Evolutionary conservation across 2,113 vertebrate genomes (phyloP), one percentile per base, ranked within the genome.

Genomic region (Aegotheles bennettii): DNA sequence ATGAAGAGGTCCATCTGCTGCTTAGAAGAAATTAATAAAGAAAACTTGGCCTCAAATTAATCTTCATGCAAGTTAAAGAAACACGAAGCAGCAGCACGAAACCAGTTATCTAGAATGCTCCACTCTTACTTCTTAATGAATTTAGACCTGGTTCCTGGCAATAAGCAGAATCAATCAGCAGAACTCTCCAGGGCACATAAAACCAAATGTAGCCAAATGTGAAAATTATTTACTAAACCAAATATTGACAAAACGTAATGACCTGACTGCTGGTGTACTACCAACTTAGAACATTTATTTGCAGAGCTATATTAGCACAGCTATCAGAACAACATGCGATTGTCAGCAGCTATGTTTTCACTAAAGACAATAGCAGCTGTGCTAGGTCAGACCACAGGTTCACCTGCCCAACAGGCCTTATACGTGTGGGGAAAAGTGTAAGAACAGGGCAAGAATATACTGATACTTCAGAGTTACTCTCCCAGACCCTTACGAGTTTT

Each of bases 341-440:
- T 89, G 54, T 54, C 59, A 91, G 73, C 53, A 87, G 56, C 35
- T 65, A 2, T 7, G 16, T 13, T 53, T 26, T 8, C 43, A 36
- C 43, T 25, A 28, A 42, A 87, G 51, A 50, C 79, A 90, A 56
- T 0, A 80, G 53, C 33, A 71, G 53, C 57, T 60, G 24, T 59
- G 26, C 83, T 85, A 48, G 16, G 29, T 31, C 67, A 76, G 67
- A 45, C 0, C 8, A 84, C 40, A 87, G 47, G 31, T 38, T 85
- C 47, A 43, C 17, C 63, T 60, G 29, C 31, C 16, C 73, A 35
- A 38, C 1, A 23, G 17, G 11, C 21, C 36, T 88, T 36, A 38
- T 3, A n/a, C 9, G 5, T 0, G 0, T 2, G 45, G 9, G 10
- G 16, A 85, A 60, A 85, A 76, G 24, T 0, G 0, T 24, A 71